These are phyloP conservation scores for Phalacrocorax aristotelis DNA, from an alignment of 2,113 vertebrate species.

Conservation along the genomic window DNA sequence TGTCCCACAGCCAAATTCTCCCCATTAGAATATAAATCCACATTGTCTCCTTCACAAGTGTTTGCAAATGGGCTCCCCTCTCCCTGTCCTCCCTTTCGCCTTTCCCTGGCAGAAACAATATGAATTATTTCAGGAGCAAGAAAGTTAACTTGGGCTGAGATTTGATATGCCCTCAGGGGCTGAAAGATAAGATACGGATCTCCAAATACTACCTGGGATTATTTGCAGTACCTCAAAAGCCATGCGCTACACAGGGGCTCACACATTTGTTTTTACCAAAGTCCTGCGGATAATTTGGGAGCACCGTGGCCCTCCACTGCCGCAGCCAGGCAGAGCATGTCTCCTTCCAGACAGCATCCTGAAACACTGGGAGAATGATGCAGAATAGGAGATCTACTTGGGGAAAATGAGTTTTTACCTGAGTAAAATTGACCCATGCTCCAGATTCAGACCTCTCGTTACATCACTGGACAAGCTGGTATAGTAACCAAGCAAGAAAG, in stretches of 20 bases:
- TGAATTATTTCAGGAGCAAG: not conserved
- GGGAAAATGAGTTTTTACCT: not conserved
- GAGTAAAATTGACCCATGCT: fast-evolving
- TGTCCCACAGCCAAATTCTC: slow-evolving; percentile 39
- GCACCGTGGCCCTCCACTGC: not conserved
- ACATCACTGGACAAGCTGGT: not conserved
- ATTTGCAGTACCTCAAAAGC: not conserved
- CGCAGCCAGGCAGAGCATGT: not conserved
- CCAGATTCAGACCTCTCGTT: not conserved
- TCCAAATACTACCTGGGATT: not conserved
- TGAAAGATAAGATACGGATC: not conserved
- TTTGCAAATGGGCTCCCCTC: not conserved
- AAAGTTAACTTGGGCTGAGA: not conserved
- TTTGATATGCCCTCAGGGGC: not conserved
- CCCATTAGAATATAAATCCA: slow-evolving; percentile 48
- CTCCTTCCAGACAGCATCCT: not conserved
- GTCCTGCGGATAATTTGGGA: not conserved
- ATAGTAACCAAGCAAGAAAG: not conserved
- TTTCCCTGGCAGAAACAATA: not conserved
- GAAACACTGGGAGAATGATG: not conserved
- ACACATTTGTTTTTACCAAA: fast-evolving
- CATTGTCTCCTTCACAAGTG: not conserved
- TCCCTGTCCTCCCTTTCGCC: not conserved
- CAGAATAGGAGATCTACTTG: not conserved
- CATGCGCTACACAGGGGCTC: fast-evolving